Evolutionary conservation across 2,113 vertebrate genomes (phyloP).

Genomic region (Hippocampus zosterae): DNA sequence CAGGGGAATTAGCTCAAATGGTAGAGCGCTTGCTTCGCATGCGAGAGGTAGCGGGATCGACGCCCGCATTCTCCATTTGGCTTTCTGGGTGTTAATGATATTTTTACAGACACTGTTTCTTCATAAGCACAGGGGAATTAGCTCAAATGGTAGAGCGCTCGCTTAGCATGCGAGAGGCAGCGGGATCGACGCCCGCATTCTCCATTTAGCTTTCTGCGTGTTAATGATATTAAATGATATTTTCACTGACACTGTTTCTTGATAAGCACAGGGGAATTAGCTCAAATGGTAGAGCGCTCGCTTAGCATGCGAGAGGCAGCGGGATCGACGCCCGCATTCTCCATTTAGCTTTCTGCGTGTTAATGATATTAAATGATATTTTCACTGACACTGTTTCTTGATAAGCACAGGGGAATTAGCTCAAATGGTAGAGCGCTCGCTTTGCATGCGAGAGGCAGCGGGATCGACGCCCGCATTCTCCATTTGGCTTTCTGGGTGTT

Average conservation of each 20-base stretch:
- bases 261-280: constrained; percentile 65
- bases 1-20: constrained; percentile 73
- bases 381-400: too few relatives aligned
- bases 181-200: constrained; percentile 67
- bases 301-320: constrained; percentile 77
- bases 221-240: too few relatives aligned
- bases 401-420: constrained; percentile 51
- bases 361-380: too few relatives aligned
- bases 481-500: too few relatives aligned
- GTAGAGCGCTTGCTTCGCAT: constrained; percentile 80
- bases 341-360: constrained; percentile 30
- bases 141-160: constrained; percentile 82
- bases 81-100: too few relatives aligned
- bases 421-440: constrained; percentile 82
- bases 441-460: constrained; percentile 76
- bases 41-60: constrained; percentile 74
- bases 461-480: too few relatives aligned
- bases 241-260: too few relatives aligned
- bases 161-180: constrained; percentile 76
- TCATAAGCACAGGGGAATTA: constrained; percentile 39
- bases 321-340: constrained; percentile 66
- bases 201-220: too few relatives aligned
- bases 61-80: too few relatives aligned
- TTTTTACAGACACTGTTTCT: too few relatives aligned
- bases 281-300: constrained; percentile 82